Evolutionary conservation across 2,888 invertebrate genomes (phyloP).

Genomic region (Punctoribates punctum): DNA sequence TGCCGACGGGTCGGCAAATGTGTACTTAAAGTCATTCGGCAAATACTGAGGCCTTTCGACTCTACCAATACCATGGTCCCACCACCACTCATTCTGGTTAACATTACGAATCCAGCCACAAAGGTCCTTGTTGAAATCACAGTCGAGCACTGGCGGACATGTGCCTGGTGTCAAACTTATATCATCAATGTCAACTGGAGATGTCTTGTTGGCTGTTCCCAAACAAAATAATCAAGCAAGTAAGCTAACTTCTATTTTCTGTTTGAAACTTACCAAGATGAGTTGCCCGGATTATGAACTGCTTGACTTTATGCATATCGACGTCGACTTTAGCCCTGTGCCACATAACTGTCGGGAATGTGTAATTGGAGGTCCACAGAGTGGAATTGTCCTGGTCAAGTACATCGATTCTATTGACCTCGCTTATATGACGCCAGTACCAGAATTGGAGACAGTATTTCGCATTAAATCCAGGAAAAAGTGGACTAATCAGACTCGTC

Average conservation of each 20-base stretch:
- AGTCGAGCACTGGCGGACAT: background rate
- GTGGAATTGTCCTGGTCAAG: too few species aligned
- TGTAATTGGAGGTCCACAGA: background rate
- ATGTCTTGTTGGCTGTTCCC: too few species aligned
- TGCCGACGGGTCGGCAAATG: background rate
- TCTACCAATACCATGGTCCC: conserved; percentile 2
- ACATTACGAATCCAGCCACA: conserved; percentile 11
- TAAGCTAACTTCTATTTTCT: too few species aligned
- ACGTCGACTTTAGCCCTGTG: background rate
- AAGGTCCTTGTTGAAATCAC: background rate
- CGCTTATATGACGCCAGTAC: background rate
- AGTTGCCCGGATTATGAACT: background rate
- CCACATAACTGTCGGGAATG: background rate
- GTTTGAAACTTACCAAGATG: too few species aligned
- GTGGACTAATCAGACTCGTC: background rate
- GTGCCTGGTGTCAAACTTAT: background rate
- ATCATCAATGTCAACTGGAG: conserved; percentile 8
- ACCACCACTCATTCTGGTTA: background rate
- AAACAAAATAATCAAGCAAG: too few species aligned
- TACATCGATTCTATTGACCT: background rate
- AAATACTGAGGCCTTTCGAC: background rate
- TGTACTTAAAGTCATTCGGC: background rate
- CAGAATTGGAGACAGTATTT: conserved; percentile 7
- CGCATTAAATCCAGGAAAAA: background rate
- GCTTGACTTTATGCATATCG: background rate